A percentile compares a stretch with the other conserved stretches of the same genome.
Conservation (phyloP, 2,797 vertebrate genomes). For the Eulemur mongoz region DNA sequence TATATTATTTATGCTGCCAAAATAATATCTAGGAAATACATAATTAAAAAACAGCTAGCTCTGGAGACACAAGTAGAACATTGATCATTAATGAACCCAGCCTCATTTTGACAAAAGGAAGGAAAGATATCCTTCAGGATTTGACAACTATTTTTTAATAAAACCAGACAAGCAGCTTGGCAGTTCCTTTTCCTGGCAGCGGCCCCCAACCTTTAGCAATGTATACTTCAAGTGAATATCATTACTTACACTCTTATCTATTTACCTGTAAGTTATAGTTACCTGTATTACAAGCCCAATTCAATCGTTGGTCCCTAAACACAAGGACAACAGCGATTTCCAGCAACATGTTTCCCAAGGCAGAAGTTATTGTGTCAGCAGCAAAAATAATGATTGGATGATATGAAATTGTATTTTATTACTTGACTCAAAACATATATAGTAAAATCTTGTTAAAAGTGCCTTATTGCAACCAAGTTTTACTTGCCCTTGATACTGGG, state of each 20-base stretch:
- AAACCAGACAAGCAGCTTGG: constrained; percentile 50
- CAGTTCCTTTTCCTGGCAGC: constrained; percentile 4
- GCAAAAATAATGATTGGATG: constrained; percentile 51
- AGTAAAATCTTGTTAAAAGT: constrained; percentile 45
- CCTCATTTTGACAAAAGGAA: constrained; percentile 61
- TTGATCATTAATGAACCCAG: constrained; percentile 42
- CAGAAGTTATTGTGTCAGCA: constrained; percentile 55
- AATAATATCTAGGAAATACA: constrained; percentile 70
- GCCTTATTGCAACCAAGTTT: not conserved
- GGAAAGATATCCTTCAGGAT: constrained; percentile 44
- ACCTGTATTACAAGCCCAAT: constrained; percentile 41
- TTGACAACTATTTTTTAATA: constrained; percentile 67
- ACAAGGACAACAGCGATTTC: not conserved
- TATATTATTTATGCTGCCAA: constrained; percentile 62
- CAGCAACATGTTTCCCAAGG: constrained; percentile 15
- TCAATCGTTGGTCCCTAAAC: constrained; percentile 33
- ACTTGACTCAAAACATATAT: constrained; percentile 29
- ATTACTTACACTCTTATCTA: constrained; percentile 53
- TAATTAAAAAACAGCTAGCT: constrained; percentile 66
- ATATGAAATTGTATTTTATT: constrained; percentile 61
- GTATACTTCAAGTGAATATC: not conserved
- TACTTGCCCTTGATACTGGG: not conserved
- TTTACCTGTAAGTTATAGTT: constrained; percentile 47
- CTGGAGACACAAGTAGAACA: not conserved
- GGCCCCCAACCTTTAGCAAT: constrained; percentile 3